phyloP scores from a whole-genome alignment of 2,888 invertebrate species.

The Eugnorisma glareosa region DNA sequence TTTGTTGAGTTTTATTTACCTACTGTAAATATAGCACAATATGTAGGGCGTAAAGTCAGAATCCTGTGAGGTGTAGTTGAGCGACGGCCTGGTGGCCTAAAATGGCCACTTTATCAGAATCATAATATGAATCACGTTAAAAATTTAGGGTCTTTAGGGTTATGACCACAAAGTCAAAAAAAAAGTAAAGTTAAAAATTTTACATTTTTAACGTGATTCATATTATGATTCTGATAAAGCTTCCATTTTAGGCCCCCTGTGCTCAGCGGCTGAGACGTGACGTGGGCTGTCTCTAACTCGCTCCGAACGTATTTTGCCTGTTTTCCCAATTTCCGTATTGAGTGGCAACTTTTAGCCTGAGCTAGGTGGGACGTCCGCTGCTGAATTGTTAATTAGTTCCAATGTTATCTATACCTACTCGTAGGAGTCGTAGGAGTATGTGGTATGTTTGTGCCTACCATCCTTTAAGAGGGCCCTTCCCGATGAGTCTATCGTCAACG shows the following conservation, averaged over 20 bases:
- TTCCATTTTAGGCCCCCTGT: too few species aligned
- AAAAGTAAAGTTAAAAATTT: too few species aligned
- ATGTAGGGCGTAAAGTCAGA: conserved; percentile 14
- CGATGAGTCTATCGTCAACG: too few species aligned
- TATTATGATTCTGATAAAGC: too few species aligned
- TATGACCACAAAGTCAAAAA: too few species aligned
- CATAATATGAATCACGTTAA: too few species aligned
- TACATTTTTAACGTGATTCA: too few species aligned
- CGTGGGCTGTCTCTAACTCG: conserved; percentile 24
- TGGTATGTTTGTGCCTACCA: neutral
- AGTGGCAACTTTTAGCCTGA: conserved; percentile 76
- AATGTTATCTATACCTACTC: neutral
- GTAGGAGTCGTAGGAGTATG: neutral
- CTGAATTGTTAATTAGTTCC: conserved; percentile 57
- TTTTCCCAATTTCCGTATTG: conserved; percentile 77
- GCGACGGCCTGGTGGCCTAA: too few species aligned
- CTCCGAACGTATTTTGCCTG: conserved; percentile 62
- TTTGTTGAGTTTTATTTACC: neutral
- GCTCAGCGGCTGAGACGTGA: conserved; percentile 28
- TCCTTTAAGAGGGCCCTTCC: too few species aligned
- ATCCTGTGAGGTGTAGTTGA: conserved; percentile 18
- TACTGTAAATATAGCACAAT: conserved; percentile 4
- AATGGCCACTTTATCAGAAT: too few species aligned
- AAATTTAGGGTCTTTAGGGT: too few species aligned
- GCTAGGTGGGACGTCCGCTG: conserved; percentile 67